A percentile compares a stretch with the other conserved stretches of the same genome.
phyloP scores from a whole-genome alignment of 2,113 vertebrate species.

The Sebastes fasciatus region DNA sequence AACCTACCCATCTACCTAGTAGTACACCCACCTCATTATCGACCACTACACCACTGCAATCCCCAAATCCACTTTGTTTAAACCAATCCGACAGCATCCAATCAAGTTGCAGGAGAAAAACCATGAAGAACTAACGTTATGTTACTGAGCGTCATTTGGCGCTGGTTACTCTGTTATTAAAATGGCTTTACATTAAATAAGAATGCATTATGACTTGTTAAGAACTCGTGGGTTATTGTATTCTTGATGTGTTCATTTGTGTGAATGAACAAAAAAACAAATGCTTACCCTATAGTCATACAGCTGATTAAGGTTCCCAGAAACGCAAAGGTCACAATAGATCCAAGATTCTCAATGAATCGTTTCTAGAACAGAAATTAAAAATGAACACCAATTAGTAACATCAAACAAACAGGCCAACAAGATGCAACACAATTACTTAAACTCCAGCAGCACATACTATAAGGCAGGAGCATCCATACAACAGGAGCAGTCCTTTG shows the following conservation, averaged over 20 bases:
- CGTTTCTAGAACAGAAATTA: conserved; percentile 81
- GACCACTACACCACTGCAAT: too few species aligned
- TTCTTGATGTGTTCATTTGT: background rate
- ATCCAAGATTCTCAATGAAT: conserved; percentile 89
- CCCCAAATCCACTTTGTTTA: too few species aligned
- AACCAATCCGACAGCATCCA: too few species aligned
- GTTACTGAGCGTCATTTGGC: too few species aligned
- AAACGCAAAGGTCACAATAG: conserved; percentile 89
- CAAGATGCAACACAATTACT: background rate
- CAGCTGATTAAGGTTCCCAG: conserved; percentile 89
- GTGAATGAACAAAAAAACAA: background rate
- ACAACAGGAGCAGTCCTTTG: background rate
- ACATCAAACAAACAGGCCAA: background rate
- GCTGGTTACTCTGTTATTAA: too few species aligned
- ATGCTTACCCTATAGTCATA: conserved; percentile 88
- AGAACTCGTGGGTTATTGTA: background rate
- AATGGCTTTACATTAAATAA: too few species aligned
- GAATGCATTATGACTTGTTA: too few species aligned
- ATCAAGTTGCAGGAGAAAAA: too few species aligned
- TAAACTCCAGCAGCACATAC: background rate
- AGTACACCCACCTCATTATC: too few species aligned
- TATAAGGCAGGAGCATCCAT: background rate
- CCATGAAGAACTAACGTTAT: too few species aligned
- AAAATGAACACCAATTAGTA: conserved; percentile 3
- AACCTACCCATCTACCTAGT: too few species aligned